Evolutionary conservation across 1,140 invertebrate genomes (phyloP).

Genomic region (Oncopodura yosiiana): DNA sequence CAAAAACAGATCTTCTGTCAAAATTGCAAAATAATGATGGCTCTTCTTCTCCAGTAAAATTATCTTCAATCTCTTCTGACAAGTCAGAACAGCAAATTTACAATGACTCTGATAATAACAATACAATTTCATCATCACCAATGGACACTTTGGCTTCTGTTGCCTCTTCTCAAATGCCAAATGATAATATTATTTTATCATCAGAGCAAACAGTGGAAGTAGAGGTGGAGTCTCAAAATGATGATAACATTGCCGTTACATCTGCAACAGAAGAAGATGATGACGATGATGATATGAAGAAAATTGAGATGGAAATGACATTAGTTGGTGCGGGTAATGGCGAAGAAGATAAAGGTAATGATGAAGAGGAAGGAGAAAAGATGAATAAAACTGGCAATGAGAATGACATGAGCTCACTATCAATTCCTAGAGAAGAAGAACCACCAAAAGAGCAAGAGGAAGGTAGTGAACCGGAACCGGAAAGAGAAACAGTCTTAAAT

Average conservation of each 20-base stretch:
- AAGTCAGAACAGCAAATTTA: no score
- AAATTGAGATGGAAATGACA: slow-evolving; percentile 3
- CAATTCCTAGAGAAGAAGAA: not conserved
- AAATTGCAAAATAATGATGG: no score
- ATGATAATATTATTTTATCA: no score
- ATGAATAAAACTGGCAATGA: not conserved
- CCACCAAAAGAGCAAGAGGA: not conserved
- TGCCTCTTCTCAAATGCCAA: no score
- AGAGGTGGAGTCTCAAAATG: not conserved
- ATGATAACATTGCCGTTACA: not conserved
- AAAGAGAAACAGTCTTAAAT: slow-evolving; percentile 8
- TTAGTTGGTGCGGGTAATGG: not conserved
- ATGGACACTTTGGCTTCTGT: no score
- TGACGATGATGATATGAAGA: not conserved
- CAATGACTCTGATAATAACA: no score
- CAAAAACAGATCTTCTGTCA: no score
- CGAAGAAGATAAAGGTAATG: not conserved
- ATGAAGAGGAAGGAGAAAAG: slow-evolving; percentile 3
- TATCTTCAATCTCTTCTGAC: no score
- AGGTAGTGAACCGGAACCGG: slow-evolving; percentile 19
- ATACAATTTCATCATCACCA: no score
- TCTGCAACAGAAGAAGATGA: not conserved
- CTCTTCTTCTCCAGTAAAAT: no score
- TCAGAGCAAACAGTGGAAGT: not conserved
- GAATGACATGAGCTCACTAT: not conserved